Conservation (phyloP, 2,888 invertebrate species). For the Lycocerus yunnanus region DNA sequence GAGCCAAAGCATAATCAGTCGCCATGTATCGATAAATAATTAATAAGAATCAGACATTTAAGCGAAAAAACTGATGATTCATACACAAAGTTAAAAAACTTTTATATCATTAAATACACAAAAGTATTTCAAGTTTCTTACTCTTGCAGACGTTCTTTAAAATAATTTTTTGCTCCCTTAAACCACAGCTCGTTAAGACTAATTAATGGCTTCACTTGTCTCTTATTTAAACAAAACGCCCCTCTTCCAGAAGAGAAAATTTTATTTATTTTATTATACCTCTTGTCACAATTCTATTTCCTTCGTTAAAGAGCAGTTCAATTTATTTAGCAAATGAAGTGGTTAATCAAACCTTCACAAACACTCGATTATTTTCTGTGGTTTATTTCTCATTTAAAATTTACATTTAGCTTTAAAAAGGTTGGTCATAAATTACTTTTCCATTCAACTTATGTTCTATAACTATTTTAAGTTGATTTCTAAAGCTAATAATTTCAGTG, state of each 20-base stretch:
- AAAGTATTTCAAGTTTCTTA: conserved; percentile 23
- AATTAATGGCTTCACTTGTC: conserved; percentile 43
- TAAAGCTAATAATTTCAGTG: not conserved
- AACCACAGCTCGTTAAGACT: conserved; percentile 45
- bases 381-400: conserved; percentile 23
- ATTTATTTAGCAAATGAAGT: conserved; percentile 45
- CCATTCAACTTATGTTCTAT: not conserved
- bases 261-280: conserved; percentile 40
- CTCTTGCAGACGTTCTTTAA: conserved; percentile 14
- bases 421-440: not conserved
- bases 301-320: conserved; percentile 36
- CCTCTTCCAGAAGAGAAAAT: conserved; percentile 33
- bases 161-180: conserved; percentile 13
- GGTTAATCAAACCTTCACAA: conserved; percentile 42
- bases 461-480: not conserved
- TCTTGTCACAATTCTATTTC: conserved; percentile 39
- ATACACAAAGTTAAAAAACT: conserved; percentile 12
- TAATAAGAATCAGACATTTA: conserved; percentile 20
- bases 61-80: conserved; percentile 14
- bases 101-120: not conserved
- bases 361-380: conserved; percentile 40
- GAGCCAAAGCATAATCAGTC: conserved; percentile 18
- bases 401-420: conserved; percentile 12
- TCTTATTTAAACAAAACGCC: conserved; percentile 38
- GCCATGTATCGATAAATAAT: conserved; percentile 26